A percentile compares a stretch with the other conserved stretches of the same genome.
Conservation (phyloP, 2,797 vertebrate genomes). For the Typhlichthys subterraneus region DNA sequence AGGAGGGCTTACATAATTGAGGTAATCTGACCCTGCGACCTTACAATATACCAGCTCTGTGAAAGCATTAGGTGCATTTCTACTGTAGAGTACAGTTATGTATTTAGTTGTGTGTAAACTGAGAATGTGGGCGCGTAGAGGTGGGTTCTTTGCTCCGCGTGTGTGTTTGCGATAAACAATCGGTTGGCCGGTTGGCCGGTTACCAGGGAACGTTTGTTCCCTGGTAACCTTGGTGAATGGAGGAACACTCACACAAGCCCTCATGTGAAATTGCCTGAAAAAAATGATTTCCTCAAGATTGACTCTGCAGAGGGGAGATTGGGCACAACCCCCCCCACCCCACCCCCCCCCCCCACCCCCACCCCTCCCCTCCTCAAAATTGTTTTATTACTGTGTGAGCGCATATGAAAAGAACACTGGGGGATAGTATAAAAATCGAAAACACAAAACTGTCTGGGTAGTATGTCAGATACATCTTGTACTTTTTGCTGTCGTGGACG, state of each 20-base stretch:
- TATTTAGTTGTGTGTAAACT: slow-evolving; percentile 12
- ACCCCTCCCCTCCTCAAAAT: not conserved
- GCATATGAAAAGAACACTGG: slow-evolving; percentile 21
- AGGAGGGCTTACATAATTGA: not conserved
- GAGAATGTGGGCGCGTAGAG: no score
- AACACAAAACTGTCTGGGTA: slow-evolving; percentile 33
- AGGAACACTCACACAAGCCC: slow-evolving; percentile 23
- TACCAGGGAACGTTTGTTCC: slow-evolving; percentile 25
- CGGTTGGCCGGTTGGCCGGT: not conserved
- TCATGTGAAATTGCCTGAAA: slow-evolving; percentile 24
- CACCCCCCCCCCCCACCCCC: no score
- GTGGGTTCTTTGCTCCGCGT: not conserved
- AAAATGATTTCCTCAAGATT: slow-evolving; percentile 48
- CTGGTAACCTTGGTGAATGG: slow-evolving; percentile 52
- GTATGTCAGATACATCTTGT: slow-evolving; percentile 42
- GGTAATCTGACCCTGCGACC: not conserved
- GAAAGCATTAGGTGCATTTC: slow-evolving; percentile 15
- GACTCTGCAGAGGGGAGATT: slow-evolving; percentile 46
- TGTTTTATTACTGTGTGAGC: slow-evolving; percentile 49
- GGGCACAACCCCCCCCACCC: not conserved
- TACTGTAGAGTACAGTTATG: slow-evolving; percentile 20
- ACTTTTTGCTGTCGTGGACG: slow-evolving; percentile 26
- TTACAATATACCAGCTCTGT: slow-evolving; percentile 26
- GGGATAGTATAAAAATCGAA: slow-evolving; percentile 38
- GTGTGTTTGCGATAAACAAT: slow-evolving; percentile 3